A percentile compares a stretch with the other conserved stretches of the same genome.
These are phyloP conservation scores for Sphyrna mokarran DNA, from an alignment of 2,113 vertebrate species.

Conservation along the genomic window DNA sequence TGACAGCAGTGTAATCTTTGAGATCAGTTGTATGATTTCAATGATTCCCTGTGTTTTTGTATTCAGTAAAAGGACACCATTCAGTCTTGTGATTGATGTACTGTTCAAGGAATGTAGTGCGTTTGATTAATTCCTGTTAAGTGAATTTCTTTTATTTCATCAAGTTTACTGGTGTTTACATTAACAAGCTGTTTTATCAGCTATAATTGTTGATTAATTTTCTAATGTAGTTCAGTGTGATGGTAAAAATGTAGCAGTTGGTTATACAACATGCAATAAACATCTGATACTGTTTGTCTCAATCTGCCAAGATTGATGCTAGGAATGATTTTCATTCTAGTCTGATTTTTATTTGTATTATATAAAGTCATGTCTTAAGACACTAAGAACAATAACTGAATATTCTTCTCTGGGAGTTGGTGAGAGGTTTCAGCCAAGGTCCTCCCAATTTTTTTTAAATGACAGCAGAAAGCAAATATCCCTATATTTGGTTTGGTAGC, in stretches of 20 bases:
- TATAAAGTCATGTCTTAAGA: not conserved
- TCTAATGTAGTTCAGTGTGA: slow-evolving; percentile 19
- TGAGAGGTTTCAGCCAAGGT: not conserved
- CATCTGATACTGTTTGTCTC: slow-evolving; percentile 20
- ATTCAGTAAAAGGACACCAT: not conserved
- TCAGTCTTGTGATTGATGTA: slow-evolving; percentile 27
- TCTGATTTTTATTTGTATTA: not conserved
- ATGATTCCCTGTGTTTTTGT: not conserved
- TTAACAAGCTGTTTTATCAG: slow-evolving; percentile 7
- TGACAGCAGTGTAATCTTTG: slow-evolving; percentile 33
- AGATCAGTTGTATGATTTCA: slow-evolving; percentile 29
- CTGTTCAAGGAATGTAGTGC: slow-evolving; percentile 13
- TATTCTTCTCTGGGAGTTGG: not conserved
- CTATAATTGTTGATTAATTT: not conserved
- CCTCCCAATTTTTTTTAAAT: not conserved
- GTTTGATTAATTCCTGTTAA: slow-evolving; percentile 29
- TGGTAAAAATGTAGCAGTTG: slow-evolving; percentile 31
- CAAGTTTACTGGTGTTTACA: not conserved
- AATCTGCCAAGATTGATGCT: not conserved
- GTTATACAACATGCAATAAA: slow-evolving; percentile 23
- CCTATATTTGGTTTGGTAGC: not conserved
- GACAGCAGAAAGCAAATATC: not conserved
- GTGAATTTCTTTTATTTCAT: slow-evolving; percentile 17
- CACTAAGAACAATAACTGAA: not conserved
- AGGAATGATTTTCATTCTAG: not conserved